Conservation (phyloP, 1,140 invertebrate species). For the Mercenaria mercenaria region DNA sequence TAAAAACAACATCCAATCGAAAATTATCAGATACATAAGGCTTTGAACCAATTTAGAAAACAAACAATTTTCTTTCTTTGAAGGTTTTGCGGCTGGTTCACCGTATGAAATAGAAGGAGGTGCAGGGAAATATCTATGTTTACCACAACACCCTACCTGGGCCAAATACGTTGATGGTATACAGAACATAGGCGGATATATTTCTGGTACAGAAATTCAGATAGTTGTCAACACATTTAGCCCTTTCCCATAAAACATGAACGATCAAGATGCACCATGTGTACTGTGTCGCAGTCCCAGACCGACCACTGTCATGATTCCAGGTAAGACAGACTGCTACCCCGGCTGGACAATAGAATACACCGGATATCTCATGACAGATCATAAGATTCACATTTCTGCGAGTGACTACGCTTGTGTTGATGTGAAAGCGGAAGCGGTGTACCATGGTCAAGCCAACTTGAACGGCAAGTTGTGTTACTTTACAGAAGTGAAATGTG, state of each 20-base stretch:
- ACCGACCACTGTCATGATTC: conserved; percentile 26
- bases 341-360: conserved; percentile 49
- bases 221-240: neutral
- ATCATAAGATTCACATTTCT: neutral
- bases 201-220: conserved; percentile 53
- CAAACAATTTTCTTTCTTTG: too few relatives aligned
- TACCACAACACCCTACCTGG: conserved; percentile 43
- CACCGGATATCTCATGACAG: conserved; percentile 34
- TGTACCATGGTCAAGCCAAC: neutral
- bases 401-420: conserved; percentile 48
- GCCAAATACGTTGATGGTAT: neutral
- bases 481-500: conserved; percentile 15
- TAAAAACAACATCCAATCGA: too few relatives aligned
- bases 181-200: neutral
- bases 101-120: neutral
- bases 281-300: neutral
- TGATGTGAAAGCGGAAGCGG: conserved; percentile 31
- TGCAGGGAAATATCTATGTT: conserved; percentile 19
- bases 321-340: conserved; percentile 36
- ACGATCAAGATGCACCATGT: conserved; percentile 36
- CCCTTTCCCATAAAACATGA: neutral
- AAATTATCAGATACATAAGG: too few relatives aligned
- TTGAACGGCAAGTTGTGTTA: conserved; percentile 10
- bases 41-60: too few relatives aligned
- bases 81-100: conserved; percentile 41